Evolutionary conservation across 1,140 invertebrate species (phyloP), one percentile per base, ranked within the genome.

Genomic region (Nomia melanderi): DNA sequence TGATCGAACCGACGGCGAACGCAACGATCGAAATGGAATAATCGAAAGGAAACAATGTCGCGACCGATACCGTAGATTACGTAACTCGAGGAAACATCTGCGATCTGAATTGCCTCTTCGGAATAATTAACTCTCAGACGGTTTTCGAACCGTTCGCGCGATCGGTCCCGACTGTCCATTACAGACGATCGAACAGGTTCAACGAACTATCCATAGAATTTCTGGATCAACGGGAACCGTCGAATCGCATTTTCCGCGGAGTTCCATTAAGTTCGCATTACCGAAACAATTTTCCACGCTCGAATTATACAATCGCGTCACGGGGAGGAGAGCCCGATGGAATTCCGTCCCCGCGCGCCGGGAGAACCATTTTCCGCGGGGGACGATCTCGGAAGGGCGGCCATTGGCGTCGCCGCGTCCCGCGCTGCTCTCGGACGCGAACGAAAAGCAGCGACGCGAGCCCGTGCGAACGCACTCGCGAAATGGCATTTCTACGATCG

Each of bases 401-500:
- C 29, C 14, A 36, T 25, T 33, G 62, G 44, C 54, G n/a, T 25
- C 33, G 60, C 59, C 39, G n/a, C 54, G 64, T 54, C 39, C 50
- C 4, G 31, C 54, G 41, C 3, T 17, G 12, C 41, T 2, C 36
- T 31, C 29, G 14, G 41, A n/a, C 29, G 57, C 9, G 29, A 20
- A 25, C 9, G 41, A 17, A 17, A 17, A 53, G 29, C 23, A n/a
- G 50, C 29, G 27, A 41, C n/a, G 31, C 29, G 39, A 20, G 47
- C 20, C 41, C 41, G 20, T n/a, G 25, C 20, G 44, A 60, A 47
- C 27, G 29, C 6, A 65, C 33, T 31, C 27, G 29, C 44, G 44
- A 54, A 54, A 77, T 20, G 36, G 77, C 50, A 9, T 56, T 63
- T 64, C 56, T 56, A 59, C 67, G 54, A 72, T 82, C 67, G 31